Percentiles rank a stretch among this genome's conserved stretches.
These are phyloP conservation scores for Eurois occulta DNA, from an alignment of 2,888 invertebrate genomes.

Conservation along the genomic window DNA sequence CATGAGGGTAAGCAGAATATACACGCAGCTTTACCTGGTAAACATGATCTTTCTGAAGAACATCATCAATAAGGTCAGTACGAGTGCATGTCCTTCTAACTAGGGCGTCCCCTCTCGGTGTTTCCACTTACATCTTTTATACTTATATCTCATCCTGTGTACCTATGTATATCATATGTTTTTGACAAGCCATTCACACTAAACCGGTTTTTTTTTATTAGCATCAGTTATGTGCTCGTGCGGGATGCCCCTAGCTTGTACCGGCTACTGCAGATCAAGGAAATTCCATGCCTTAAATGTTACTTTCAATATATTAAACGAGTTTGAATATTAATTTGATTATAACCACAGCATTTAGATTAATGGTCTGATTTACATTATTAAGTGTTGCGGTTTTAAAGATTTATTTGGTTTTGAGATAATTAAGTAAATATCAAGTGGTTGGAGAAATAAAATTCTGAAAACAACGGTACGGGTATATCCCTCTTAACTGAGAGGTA, in stretches of 20 bases:
- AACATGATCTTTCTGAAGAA: background rate
- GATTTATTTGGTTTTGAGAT: background rate
- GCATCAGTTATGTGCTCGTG: background rate
- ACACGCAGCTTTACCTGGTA: background rate
- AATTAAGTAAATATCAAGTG: background rate
- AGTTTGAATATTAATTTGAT: background rate
- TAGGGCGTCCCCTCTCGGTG: background rate
- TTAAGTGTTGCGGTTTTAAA: slow-evolving; percentile 1
- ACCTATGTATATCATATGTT: background rate
- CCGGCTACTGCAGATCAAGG: background rate
- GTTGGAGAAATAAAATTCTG: background rate
- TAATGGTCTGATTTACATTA: slow-evolving; percentile 21
- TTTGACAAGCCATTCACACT: background rate
- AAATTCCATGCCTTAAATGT: slow-evolving; percentile 16
- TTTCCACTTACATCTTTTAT: background rate
- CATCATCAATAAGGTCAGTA: background rate
- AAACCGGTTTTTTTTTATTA: background rate
- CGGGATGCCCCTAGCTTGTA: slow-evolving; percentile 40
- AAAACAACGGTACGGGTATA: background rate
- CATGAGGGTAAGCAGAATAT: background rate
- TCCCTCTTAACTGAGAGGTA: background rate
- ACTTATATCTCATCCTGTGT: background rate
- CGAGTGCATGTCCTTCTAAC: background rate
- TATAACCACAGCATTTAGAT: slow-evolving; percentile 20
- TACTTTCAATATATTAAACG: background rate